A percentile compares a stretch with the other conserved stretches of the same genome.
These are phyloP conservation scores for Squalus acanthias DNA, from an alignment of 2,797 vertebrate genomes.

Conservation along the genomic window DNA sequence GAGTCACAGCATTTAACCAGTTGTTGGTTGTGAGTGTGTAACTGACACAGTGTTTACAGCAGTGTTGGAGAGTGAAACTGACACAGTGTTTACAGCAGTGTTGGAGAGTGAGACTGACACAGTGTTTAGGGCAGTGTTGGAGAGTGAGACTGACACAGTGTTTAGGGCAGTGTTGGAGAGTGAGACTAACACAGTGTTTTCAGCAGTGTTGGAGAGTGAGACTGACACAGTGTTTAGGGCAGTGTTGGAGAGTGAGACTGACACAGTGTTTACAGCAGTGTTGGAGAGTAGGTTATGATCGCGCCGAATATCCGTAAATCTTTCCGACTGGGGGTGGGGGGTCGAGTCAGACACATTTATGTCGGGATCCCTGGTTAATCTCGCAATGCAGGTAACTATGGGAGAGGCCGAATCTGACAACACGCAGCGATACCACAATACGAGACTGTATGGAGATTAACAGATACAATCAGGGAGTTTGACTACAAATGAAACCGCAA, in stretches of 20 bases:
- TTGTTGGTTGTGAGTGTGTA: not conserved
- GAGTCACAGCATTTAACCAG: not conserved
- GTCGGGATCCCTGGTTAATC: not conserved
- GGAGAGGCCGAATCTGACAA: not conserved
- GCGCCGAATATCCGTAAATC: not conserved
- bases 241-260: no score
- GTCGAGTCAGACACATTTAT: not conserved
- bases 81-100: no score
- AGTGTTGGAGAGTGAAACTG: no score
- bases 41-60: no score
- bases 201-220: no score
- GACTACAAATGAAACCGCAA: not conserved
- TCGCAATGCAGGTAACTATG: not conserved
- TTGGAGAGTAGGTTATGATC: not conserved
- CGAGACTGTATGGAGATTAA: not conserved
- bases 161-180: no score
- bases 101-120: no score
- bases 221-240: no score
- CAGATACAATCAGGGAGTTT: not conserved
- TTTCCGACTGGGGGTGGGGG: not conserved
- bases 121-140: no score
- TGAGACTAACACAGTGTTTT: no score
- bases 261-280: not conserved
- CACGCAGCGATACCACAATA: not conserved
- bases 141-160: no score